Conservation (phyloP, 2,888 invertebrate genomes). For the Leptinotarsa juncta region DNA sequence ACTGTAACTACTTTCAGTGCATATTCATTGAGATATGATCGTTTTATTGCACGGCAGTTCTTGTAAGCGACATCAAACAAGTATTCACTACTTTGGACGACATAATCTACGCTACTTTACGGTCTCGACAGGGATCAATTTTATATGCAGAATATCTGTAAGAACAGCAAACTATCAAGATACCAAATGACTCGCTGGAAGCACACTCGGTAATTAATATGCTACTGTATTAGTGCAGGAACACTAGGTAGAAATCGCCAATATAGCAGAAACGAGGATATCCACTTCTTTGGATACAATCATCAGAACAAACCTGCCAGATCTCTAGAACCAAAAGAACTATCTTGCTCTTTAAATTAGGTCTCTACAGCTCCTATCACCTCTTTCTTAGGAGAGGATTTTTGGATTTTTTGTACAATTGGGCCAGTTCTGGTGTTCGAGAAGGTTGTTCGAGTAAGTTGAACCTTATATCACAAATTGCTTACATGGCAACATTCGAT, state of each 20-base stretch:
- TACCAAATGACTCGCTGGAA: conserved; percentile 22
- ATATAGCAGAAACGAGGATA: not conserved
- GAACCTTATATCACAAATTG: too few species aligned
- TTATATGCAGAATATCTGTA: conserved; percentile 23
- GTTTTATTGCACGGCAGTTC: conserved; percentile 3
- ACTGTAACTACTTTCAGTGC: not conserved
- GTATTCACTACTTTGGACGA: conserved; percentile 16
- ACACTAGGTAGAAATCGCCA: not conserved
- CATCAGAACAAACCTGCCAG: too few species aligned
- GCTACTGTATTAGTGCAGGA: not conserved
- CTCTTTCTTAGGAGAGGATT: too few species aligned
- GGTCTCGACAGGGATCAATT: conserved; percentile 18
- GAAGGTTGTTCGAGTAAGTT: too few species aligned
- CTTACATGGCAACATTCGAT: too few species aligned
- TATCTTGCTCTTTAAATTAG: too few species aligned
- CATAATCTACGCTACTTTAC: conserved; percentile 16
- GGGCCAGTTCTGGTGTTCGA: too few species aligned
- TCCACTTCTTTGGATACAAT: too few species aligned
- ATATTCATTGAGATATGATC: conserved; percentile 3
- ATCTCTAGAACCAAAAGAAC: too few species aligned
- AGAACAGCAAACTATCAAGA: conserved; percentile 23
- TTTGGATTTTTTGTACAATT: too few species aligned
- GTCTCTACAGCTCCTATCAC: too few species aligned
- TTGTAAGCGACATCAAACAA: conserved; percentile 3
- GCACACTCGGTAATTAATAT: conserved; percentile 14